A percentile compares a stretch with the other conserved stretches of the same genome.
phyloP scores from a whole-genome alignment of 2,113 vertebrate species.

The Neotoma lepida region DNA sequence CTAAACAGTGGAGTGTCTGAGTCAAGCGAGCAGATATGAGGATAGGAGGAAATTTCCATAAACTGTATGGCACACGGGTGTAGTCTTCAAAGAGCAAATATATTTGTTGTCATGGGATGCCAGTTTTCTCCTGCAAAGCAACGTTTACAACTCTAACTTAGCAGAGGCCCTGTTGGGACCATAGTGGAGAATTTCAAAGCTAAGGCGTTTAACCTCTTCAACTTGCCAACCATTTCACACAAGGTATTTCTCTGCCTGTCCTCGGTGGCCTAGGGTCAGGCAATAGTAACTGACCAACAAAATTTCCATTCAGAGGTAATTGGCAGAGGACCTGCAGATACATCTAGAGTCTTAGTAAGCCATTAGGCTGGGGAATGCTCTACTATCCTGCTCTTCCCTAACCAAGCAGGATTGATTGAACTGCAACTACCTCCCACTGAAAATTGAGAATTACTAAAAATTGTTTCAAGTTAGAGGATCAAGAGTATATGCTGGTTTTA shows the following conservation, averaged over 20 bases:
- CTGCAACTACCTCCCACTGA: conserved; percentile 7
- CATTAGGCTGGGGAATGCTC: accelerated
- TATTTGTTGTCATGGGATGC: background rate
- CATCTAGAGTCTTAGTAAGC: background rate
- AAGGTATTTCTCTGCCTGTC: conserved; percentile 29
- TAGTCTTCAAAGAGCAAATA: background rate
- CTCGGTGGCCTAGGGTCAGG: conserved; percentile 11
- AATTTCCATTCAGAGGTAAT: background rate
- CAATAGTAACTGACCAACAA: conserved; percentile 21
- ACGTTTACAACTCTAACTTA: background rate
- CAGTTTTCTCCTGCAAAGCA: background rate
- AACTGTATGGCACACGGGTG: background rate
- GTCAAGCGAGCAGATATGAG: background rate
- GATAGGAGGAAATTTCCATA: background rate
- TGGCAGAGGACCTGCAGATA: background rate
- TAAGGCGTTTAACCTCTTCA: conserved; percentile 17
- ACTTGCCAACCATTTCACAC: conserved; percentile 40
- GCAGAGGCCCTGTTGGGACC: conserved; percentile 16
- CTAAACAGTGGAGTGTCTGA: background rate
- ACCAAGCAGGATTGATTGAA: conserved; percentile 38
- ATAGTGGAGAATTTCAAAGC: conserved; percentile 9
- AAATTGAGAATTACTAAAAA: conserved; percentile 55
- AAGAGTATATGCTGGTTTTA: conserved; percentile 44
- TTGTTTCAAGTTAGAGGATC: conserved; percentile 49
- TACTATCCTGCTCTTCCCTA: background rate